These are phyloP conservation scores for Cottus gobio DNA, from an alignment of 2,113 vertebrate species.

Conservation along the genomic window DNA sequence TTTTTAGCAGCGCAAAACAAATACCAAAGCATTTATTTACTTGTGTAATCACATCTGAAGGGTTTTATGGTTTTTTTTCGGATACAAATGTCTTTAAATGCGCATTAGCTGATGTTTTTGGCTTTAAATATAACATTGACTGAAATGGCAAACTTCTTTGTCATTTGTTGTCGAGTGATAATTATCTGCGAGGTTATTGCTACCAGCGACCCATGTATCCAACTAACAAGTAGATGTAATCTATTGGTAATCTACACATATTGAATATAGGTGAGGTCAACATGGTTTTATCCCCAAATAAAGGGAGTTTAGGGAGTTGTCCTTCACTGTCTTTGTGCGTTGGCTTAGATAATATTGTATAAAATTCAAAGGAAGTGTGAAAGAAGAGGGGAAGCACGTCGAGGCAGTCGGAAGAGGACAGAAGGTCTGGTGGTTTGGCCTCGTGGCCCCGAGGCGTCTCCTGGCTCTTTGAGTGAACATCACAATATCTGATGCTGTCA, in stretches of 20 bases:
- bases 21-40: neutral
- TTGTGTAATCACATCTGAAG: neutral
- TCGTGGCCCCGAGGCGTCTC: constrained; percentile 63
- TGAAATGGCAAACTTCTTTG: neutral
- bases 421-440: constrained; percentile 57
- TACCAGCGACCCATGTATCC: too few species aligned
- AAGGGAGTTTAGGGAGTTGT: neutral
- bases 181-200: neutral
- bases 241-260: neutral
- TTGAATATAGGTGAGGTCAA: neutral
- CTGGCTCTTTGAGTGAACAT: constrained; percentile 73
- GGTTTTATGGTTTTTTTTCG: neutral
- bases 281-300: neutral
- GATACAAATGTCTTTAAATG: neutral
- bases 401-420: constrained; percentile 38
- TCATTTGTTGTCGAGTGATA: neutral
- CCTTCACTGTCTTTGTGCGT: neutral
- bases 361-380: constrained; percentile 8
- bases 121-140: neutral
- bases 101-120: neutral
- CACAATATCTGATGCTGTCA: constrained; percentile 82
- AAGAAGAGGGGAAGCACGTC: neutral
- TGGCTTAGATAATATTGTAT: neutral
- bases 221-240: too few species aligned
- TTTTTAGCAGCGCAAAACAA: neutral